Base-by-base conservation (phyloP, 53 echinoderm and acorn worm genomes). In the Echinarachnius parma region DNA sequence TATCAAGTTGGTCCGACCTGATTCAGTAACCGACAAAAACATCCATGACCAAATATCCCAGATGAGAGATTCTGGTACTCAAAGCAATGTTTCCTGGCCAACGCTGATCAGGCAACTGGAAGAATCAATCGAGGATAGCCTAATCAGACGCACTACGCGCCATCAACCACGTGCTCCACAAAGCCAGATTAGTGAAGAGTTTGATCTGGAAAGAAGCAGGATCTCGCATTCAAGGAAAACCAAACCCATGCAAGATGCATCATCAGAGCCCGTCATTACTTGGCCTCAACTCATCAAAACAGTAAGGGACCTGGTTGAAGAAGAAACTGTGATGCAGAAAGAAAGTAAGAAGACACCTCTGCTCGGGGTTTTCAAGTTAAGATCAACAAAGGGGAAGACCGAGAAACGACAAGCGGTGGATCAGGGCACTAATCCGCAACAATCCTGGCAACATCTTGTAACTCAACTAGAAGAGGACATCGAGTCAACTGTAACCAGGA, bases 301-400 rank as follows among this genome's bases (percentile, higher is more conserved):
- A 14, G 74, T 72, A 0, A 55, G 74, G 27, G 57, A 72, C 24
- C 74, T 72, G 36, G 57, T 72, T 0, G 74, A 72, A 15, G 74
- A 72, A 72, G 74, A 72, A 39, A 39, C 56, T 39, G 1, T 28
- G 42, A 39, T 37, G 26, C 56, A 55, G 0, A 34, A 23, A 34
- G 10, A 20, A 35, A 39, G 44, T 28, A 72, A 57, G 42, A 54
- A 45, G 57, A 19, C 74, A 16, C 77, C 77, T 9, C 4, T 83
- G 5, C 68, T 83, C 13, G 61, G 83, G 31, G 60, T 83, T 18
- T 77, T 83, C 25, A 83, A 83, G 44, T 52, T 83, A 22, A 77
- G 77, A 34, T 77, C 77, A 50, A 67, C 66, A 27, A 59, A 55
- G 8, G 82, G 65, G 21, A 55, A 60, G 36, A 28, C 45, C 9